A percentile compares a stretch with the other conserved stretches of the same genome.
phyloP scores from a whole-genome alignment of 2,888 invertebrate genomes.

The Himalopsyche anomala region DNA sequence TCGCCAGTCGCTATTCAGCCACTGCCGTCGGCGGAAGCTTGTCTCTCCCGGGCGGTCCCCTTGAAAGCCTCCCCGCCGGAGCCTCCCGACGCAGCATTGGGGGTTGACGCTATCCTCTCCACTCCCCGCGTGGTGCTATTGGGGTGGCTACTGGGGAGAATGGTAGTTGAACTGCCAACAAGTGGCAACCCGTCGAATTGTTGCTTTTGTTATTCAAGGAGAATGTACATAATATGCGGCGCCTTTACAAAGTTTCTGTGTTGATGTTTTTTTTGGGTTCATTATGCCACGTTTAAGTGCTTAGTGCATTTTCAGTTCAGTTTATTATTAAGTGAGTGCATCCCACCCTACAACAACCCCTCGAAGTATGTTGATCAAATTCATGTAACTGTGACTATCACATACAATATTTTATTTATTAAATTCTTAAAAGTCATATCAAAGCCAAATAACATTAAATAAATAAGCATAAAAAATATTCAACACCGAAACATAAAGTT shows the following conservation, averaged over 20 bases:
- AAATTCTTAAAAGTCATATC: too few species aligned
- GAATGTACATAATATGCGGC: slow-evolving; percentile 32
- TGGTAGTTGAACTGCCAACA: slow-evolving; percentile 52
- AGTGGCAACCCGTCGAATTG: slow-evolving; percentile 54
- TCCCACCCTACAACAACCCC: too few species aligned
- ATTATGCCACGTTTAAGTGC: neutral
- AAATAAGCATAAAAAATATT: too few species aligned
- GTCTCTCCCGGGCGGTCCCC: slow-evolving; percentile 51
- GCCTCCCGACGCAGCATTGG: neutral
- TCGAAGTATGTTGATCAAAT: too few species aligned
- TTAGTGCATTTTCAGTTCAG: neutral
- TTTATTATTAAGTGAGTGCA: slow-evolving; percentile 27
- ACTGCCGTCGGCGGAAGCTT: slow-evolving; percentile 60
- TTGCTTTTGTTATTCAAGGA: slow-evolving; percentile 30
- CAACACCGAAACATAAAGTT: too few species aligned
- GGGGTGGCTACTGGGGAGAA: slow-evolving; percentile 27
- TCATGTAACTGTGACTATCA: too few species aligned
- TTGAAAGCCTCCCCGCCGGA: slow-evolving; percentile 48
- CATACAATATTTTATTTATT: too few species aligned
- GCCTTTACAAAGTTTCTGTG: slow-evolving; percentile 15
- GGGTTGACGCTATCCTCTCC: slow-evolving; percentile 1
- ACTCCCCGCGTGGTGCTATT: neutral
- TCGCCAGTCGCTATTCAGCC: slow-evolving; percentile 57
- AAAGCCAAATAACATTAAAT: too few species aligned
- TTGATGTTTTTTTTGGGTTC: slow-evolving; percentile 16